Evolutionary conservation across 1,140 invertebrate species (phyloP).

Genomic region (Paramacrobiotus metropolitanus): DNA sequence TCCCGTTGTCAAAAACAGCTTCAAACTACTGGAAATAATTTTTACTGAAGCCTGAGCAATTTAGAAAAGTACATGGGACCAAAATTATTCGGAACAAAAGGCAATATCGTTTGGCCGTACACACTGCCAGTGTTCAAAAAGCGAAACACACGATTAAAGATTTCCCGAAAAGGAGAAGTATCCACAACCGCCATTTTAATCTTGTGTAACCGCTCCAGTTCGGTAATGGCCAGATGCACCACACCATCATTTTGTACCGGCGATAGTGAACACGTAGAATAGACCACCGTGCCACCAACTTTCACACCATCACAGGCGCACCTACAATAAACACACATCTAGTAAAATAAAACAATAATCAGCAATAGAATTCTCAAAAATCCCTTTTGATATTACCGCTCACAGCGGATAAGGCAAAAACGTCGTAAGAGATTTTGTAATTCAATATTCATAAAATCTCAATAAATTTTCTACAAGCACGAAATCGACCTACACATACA

Average conservation of each 20-base stretch:
- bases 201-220: slow-evolving; percentile 37
- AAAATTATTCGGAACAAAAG: slow-evolving; percentile 54
- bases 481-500: no score
- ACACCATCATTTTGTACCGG: slow-evolving; percentile 92
- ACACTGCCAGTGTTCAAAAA: slow-evolving; percentile 35
- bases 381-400: no score
- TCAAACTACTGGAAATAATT: no score
- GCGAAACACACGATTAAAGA: slow-evolving; percentile 10
- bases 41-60: no score
- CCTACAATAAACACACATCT: slow-evolving; percentile 31
- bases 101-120: slow-evolving; percentile 64
- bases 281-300: slow-evolving; percentile 62
- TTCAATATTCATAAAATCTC: no score
- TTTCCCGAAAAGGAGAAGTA: background rate
- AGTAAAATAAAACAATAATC: no score
- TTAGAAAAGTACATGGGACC: slow-evolving; percentile 85
- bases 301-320: slow-evolving; percentile 37
- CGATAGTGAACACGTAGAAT: slow-evolving; percentile 79
- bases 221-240: slow-evolving; percentile 51
- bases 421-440: no score
- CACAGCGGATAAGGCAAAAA: no score
- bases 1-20: no score
- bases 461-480: no score
- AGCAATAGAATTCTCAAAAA: no score
- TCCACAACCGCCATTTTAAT: slow-evolving; percentile 26